phyloP scores from a whole-genome alignment of 2,797 vertebrate genomes.

The Thunnus albacares region DNA sequence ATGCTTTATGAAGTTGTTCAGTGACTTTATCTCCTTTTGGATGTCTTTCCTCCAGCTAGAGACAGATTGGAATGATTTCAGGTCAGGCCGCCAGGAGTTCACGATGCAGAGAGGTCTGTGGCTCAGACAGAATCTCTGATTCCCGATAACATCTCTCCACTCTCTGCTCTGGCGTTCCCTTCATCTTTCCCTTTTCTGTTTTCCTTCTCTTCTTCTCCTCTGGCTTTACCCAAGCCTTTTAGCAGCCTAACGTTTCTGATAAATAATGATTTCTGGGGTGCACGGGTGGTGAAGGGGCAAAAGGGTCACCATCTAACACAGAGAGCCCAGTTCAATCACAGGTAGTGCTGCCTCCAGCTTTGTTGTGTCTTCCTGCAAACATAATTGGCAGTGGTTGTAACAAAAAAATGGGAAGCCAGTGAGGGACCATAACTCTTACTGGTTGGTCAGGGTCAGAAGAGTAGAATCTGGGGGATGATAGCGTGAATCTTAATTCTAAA shows the following conservation, averaged over 20 bases:
- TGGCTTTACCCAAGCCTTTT: slow-evolving; percentile 50
- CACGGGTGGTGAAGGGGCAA: slow-evolving; percentile 10
- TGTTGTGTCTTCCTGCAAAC: slow-evolving; percentile 44
- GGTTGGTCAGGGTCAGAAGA: slow-evolving; percentile 1
- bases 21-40: slow-evolving; percentile 71
- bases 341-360: slow-evolving; percentile 23
- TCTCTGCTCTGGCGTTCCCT: slow-evolving; percentile 67
- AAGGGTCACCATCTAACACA: slow-evolving; percentile 15
- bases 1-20: slow-evolving; percentile 67
- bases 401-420: slow-evolving; percentile 25
- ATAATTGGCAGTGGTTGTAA: slow-evolving; percentile 31
- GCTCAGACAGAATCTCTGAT: slow-evolving; percentile 78
- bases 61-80: slow-evolving; percentile 77
- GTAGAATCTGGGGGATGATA: not conserved
- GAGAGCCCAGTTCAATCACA: slow-evolving; percentile 38
- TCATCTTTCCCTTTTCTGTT: slow-evolving; percentile 69
- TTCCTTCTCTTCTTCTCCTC: slow-evolving; percentile 51
- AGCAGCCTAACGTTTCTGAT: slow-evolving; percentile 54
- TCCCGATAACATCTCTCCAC: slow-evolving; percentile 77
- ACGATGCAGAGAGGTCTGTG: slow-evolving; percentile 65
- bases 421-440: slow-evolving; percentile 23
- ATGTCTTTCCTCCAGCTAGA: slow-evolving; percentile 70
- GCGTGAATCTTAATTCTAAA: slow-evolving; percentile 14
- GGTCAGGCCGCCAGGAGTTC: slow-evolving; percentile 78
- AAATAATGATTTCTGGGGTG: slow-evolving; percentile 56